Base-by-base conservation (phyloP, 2,797 vertebrate genomes). In the Lutjanus argentimaculatus region DNA sequence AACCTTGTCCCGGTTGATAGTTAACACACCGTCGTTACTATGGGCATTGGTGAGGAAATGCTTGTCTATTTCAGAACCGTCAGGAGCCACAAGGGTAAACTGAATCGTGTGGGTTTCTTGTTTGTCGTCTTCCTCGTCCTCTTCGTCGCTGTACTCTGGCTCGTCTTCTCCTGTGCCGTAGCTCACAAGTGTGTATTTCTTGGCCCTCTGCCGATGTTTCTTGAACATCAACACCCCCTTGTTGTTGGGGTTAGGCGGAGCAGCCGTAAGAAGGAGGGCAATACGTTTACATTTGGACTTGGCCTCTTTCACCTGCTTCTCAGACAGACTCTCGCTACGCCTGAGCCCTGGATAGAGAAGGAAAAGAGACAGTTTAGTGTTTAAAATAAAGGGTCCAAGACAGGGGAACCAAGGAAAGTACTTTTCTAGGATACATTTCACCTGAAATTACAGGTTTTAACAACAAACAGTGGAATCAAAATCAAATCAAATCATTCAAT, bases 281-380 rank as follows among this genome's bases (percentile, higher is more conserved):
- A 99, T 99, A 72, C 97, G 98, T 92, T 98, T 98, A 96, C 98
- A 99, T 97, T 98, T 98, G 95, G 98, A 99, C 91, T 98, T 99
- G 71, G 97, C 97, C 93, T 99, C 99, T 89, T 99, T 99, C 91
- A 98, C 96, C 91, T 98, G 98, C 94, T 99, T 99, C 90, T 99
- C 99, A 0, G 98, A 99, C 64, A 97, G 94, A 88, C 99, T 99
- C 91, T 99, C 98, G 7, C 97, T 98, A 82, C 98, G 95, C 78
- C 98, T 95, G 89, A 99, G 97, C 92, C 97, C 99, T 99, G 43
- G 68, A 79, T 63, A 55, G 88, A 79, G 63, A 87, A 74, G 45
- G 15, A 72, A 69, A 73, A 84, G 2, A 70, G 21, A 69, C 6
- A 80, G 45, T 45, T 72, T 12, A 74, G 22, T 46, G 51, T 68